phyloP scores from a whole-genome alignment of 2,888 invertebrate species.

The Seira musarum region DNA sequence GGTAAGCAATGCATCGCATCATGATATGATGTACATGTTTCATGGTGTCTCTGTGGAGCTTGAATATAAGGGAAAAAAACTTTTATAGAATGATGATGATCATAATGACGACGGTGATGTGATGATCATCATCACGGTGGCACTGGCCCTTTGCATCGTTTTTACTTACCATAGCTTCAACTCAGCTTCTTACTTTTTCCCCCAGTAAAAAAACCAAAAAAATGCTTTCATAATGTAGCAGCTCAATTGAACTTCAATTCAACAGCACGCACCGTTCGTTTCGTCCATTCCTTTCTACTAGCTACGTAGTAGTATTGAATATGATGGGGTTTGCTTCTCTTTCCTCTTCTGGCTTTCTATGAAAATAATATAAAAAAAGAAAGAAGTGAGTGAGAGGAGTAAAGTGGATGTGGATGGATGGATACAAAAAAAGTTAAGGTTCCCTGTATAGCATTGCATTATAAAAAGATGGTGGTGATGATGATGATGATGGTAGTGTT shows the following conservation, averaged over 20 bases:
- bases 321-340: too few relatives aligned
- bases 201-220: background rate
- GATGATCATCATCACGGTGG: conserved; percentile 36
- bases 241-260: background rate
- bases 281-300: background rate
- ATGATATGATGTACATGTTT: background rate
- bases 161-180: conserved; percentile 2
- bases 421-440: conserved; percentile 6
- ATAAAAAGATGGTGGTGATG: conserved; percentile 27
- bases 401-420: conserved; percentile 44
- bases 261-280: conserved; percentile 18
- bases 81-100: conserved; percentile 9
- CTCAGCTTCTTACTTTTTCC: background rate
- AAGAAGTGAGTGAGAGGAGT: conserved; percentile 28
- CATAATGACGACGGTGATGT: conserved; percentile 31
- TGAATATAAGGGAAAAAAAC: background rate
- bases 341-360: conserved; percentile 31
- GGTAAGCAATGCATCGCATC: background rate
- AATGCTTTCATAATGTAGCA: background rate
- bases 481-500: conserved; percentile 29
- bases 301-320: too few relatives aligned
- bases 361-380: conserved; percentile 19
- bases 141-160: conserved; percentile 44
- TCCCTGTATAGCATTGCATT: conserved; percentile 18
- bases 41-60: background rate